These are phyloP conservation scores for Tribolium freemani DNA, from an alignment of 2,888 invertebrate species.

Conservation along the genomic window DNA sequence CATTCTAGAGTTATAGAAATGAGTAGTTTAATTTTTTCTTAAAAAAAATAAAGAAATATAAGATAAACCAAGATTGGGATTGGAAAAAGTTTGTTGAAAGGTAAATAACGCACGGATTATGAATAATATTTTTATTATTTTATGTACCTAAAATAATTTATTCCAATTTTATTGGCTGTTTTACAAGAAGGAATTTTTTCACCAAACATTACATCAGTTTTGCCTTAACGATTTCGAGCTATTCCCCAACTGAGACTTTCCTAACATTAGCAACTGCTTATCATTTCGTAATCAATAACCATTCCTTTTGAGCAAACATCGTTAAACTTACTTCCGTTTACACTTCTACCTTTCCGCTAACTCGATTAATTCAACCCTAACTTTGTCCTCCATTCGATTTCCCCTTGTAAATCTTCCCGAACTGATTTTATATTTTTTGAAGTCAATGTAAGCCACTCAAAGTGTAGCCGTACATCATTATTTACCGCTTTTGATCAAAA, in stretches of 20 bases:
- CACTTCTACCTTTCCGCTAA: not conserved
- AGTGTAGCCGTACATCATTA: not conserved
- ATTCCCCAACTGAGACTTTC: not conserved
- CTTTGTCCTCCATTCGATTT: not conserved
- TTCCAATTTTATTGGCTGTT: too few relatives aligned
- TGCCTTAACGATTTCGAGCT: too few relatives aligned
- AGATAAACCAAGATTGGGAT: too few relatives aligned
- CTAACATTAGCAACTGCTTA: not conserved
- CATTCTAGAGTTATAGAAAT: too few relatives aligned
- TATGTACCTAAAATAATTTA: too few relatives aligned
- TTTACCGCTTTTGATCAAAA: not conserved
- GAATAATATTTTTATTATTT: too few relatives aligned
- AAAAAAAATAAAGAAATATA: too few relatives aligned
- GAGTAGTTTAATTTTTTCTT: too few relatives aligned
- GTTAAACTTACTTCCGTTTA: not conserved
- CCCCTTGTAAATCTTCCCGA: not conserved
- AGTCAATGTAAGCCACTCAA: not conserved
- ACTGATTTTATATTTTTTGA: not conserved
- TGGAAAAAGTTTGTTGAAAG: too few relatives aligned
- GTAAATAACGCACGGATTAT: too few relatives aligned
- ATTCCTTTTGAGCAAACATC: not conserved
- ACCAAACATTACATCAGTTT: too few relatives aligned
- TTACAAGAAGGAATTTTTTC: too few relatives aligned
- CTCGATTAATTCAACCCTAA: not conserved
- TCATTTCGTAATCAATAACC: not conserved